Evolutionary conservation across 2,888 invertebrate genomes (phyloP).

Genomic region (Agriopis aurantiaria): DNA sequence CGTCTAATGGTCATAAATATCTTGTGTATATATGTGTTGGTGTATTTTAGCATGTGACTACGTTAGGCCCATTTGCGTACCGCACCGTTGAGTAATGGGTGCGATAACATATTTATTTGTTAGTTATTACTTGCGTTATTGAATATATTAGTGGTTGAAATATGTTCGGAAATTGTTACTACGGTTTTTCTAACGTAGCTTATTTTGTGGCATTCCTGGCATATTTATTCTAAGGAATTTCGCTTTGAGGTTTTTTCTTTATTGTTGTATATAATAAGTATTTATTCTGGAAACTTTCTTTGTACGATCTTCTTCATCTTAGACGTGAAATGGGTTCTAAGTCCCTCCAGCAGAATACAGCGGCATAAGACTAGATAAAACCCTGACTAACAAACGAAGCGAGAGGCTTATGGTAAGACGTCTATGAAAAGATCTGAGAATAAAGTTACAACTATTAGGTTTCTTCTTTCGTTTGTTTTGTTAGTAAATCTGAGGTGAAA

Average conservation of each 20-base stretch:
- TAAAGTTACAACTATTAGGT: too few species aligned
- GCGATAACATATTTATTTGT: conserved; percentile 47
- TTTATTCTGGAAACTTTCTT: not conserved
- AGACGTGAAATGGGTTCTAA: conserved; percentile 14
- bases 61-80: conserved; percentile 44
- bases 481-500: too few species aligned
- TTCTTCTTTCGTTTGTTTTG: too few species aligned
- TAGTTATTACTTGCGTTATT: conserved; percentile 39
- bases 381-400: not conserved
- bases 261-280: not conserved
- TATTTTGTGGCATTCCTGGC: not conserved
- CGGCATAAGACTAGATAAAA: conserved; percentile 2
- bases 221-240: not conserved
- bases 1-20: conserved; percentile 46
- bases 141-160: conserved; percentile 40
- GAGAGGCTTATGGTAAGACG: not conserved
- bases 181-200: conserved; percentile 16
- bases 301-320: not conserved
- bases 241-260: not conserved
- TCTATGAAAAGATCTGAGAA: too few species aligned
- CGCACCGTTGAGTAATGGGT: conserved; percentile 39
- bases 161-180: conserved; percentile 34
- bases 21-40: conserved; percentile 29
- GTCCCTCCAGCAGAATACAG: not conserved
- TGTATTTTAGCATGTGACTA: conserved; percentile 41